phyloP scores from a whole-genome alignment of 1,140 invertebrate species.

The Chironomus striatipennis region DNA sequence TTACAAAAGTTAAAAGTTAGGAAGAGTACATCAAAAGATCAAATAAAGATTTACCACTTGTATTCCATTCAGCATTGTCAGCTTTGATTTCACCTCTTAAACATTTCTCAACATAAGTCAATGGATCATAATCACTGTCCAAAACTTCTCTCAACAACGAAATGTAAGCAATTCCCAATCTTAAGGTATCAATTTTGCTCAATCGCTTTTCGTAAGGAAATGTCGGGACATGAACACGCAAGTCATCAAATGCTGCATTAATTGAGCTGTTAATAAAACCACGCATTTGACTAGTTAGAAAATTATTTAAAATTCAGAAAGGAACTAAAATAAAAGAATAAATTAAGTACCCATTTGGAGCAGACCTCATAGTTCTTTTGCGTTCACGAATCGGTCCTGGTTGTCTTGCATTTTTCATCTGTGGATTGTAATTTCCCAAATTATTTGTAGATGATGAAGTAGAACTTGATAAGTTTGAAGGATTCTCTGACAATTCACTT shows the following conservation, averaged over 20 bases:
- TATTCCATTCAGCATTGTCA: constrained; percentile 87
- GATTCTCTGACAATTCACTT: constrained; percentile 24
- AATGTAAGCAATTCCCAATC: constrained; percentile 94
- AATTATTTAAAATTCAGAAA: neutral
- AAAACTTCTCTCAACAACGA: constrained; percentile 85
- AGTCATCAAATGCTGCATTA: constrained; percentile 96
- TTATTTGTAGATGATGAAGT: constrained; percentile 22
- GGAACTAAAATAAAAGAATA: constrained; percentile 34
- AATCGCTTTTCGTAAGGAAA: constrained; percentile 97
- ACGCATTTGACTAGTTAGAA: no score
- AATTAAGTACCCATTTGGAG: constrained; percentile 57
- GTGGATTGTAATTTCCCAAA: constrained; percentile 49
- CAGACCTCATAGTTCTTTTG: constrained; percentile 93
- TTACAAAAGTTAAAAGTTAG: constrained; percentile 34
- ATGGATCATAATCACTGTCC: constrained; percentile 80
- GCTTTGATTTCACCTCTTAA: constrained; percentile 80
- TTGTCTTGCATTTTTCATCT: constrained; percentile 78
- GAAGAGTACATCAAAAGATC: constrained; percentile 24
- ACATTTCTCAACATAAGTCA: constrained; percentile 89
- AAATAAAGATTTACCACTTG: constrained; percentile 64
- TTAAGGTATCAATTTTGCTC: constrained; percentile 94
- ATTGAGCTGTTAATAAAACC: constrained; percentile 72
- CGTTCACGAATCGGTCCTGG: constrained; percentile 89
- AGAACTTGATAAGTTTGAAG: neutral
- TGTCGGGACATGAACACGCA: constrained; percentile 90